Evolutionary conservation across 2,888 invertebrate genomes (phyloP), one percentile per base, ranked within the genome.

Genomic region (Nomada lathburiana): DNA sequence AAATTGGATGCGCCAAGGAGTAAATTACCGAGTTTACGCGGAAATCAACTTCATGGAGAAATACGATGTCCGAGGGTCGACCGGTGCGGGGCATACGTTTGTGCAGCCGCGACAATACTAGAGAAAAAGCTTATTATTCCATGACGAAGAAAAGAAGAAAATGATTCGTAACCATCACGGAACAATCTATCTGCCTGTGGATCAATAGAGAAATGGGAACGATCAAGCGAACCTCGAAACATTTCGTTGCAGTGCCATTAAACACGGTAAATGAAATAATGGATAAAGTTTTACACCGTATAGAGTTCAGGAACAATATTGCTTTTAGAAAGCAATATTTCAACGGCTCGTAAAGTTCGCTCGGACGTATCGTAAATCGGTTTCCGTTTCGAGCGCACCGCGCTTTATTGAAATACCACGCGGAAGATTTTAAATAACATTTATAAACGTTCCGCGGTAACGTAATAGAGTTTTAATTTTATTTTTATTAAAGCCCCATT

Each of bases 1-100:
- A 52, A 70, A 82, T 77, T 71, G 77, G 67, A 74, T 29, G 65
- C 11, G 64, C 50, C 44, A 50, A 57, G 55, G 80, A 77, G 77
- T 82, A 71, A 77, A 82, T 77, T 70, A 71, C 60, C 42, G 53
- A 65, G 82, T 73, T 82, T 57, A 57, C 65, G 62, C 64, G 77
- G 82, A 77, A 74, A 82, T 83, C 67, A 77, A 70, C 82, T 73
- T 59, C 77, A 71, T 74, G 82, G 82, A 69, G 73, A 67, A 82
- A 72, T 42, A 76, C 82, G 67, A 72, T 67, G 75, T 44, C 60
- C 70, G 76, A 50, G 52, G 29, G 59, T 18, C 47, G 42, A 65
- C 67, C 13, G 71, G 50, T 55, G 36, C 36, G 36, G 36, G 11
- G 36, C 67, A 59, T 71, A 68, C 68, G 76, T 81, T 82, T 82